Conservation (phyloP, 2,888 invertebrate genomes). For the Dicyrtoma fusca region DNA sequence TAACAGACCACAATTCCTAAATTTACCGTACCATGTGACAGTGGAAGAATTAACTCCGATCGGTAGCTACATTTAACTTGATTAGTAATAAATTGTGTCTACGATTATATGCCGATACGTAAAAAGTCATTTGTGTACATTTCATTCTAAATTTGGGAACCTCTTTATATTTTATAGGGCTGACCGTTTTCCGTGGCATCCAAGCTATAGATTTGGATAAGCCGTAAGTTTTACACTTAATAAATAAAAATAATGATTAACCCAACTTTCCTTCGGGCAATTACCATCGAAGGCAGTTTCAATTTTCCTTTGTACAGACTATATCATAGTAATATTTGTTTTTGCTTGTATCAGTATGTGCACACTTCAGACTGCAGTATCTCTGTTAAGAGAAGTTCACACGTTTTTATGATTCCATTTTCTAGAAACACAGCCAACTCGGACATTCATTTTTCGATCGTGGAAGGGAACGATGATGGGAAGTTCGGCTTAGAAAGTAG, state of each 20-base stretch:
- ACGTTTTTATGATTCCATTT: too few relatives aligned
- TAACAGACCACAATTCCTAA: conserved; percentile 69
- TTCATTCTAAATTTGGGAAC: too few relatives aligned
- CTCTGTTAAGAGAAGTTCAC: too few relatives aligned
- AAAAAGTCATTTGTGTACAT: too few relatives aligned
- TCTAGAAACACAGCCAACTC: conserved; percentile 77
- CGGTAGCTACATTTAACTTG: conserved; percentile 64
- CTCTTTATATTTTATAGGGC: too few relatives aligned
- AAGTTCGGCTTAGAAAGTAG: conserved; percentile 76
- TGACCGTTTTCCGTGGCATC: conserved; percentile 80
- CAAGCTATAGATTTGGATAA: conserved; percentile 81
- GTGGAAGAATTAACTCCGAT: conserved; percentile 80
- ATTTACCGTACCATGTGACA: conserved; percentile 76
- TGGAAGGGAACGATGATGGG: conserved; percentile 71
- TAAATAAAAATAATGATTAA: conserved; percentile 10
- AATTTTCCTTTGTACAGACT: not conserved
- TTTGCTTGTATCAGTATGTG: too few relatives aligned
- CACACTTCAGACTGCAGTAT: too few relatives aligned
- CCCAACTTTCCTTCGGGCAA: too few relatives aligned
- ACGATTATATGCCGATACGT: too few relatives aligned
- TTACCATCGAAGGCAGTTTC: too few relatives aligned
- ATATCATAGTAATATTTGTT: too few relatives aligned
- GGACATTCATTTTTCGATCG: conserved; percentile 78
- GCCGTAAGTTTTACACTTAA: conserved; percentile 63
- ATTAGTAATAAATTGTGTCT: not conserved